Evolutionary conservation across 2,113 vertebrate genomes (phyloP).

Genomic region (Sceloporus tristichus): DNA sequence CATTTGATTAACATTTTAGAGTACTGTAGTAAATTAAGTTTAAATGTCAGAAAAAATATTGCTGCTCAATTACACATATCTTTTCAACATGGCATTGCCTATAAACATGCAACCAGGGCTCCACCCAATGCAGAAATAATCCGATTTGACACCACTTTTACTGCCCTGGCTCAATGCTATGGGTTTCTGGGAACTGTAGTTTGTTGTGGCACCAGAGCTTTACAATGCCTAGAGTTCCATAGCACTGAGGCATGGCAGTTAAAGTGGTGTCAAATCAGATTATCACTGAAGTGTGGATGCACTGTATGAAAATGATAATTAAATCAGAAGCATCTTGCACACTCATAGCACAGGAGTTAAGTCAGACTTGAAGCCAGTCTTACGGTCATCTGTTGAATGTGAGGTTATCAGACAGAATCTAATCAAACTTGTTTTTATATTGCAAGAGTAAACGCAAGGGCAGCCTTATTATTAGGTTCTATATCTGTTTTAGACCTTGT

Average conservation of each 20-base stretch:
- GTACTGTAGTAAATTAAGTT: not conserved
- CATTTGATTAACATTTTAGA: not conserved
- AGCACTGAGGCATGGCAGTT: too few relatives aligned
- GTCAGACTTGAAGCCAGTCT: not conserved
- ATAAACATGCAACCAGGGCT: not conserved
- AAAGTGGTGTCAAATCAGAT: too few relatives aligned
- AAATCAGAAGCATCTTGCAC: not conserved
- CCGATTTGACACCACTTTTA: too few relatives aligned
- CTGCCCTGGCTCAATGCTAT: too few relatives aligned
- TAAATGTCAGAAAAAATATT: not conserved
- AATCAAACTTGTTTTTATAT: slow-evolving; percentile 7
- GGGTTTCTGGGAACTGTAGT: too few relatives aligned
- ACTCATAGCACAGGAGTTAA: not conserved
- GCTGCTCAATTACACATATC: not conserved
- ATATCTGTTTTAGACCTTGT: slow-evolving; percentile 69
- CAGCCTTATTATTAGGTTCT: slow-evolving; percentile 40
- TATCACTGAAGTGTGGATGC: too few relatives aligned
- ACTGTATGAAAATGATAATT: not conserved
- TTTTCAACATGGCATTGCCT: not conserved
- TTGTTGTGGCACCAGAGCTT: too few relatives aligned
- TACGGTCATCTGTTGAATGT: not conserved
- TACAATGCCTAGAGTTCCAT: too few relatives aligned
- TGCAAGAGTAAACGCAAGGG: not conserved
- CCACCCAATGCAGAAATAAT: too few relatives aligned
- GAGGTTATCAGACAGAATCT: not conserved